Percentiles rank a stretch among this genome's conserved stretches.
phyloP scores from a whole-genome alignment of 1,140 invertebrate species.

The Apis florea region DNA sequence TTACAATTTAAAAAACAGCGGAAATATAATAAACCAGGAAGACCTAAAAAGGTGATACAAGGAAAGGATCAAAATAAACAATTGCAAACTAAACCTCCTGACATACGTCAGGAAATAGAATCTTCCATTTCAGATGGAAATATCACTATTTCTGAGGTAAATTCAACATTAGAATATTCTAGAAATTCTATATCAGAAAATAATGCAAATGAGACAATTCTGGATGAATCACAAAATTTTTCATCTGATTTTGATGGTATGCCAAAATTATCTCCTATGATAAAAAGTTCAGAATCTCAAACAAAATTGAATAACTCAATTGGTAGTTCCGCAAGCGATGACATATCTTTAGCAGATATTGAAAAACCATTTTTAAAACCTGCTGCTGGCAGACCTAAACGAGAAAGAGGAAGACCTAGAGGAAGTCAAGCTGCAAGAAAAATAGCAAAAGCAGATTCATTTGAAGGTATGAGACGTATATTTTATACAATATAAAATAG shows the following conservation, averaged over 20 bases:
- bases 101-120: conserved; percentile 49
- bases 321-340: conserved; percentile 66
- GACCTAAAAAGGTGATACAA: conserved; percentile 70
- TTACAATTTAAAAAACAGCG: conserved; percentile 72
- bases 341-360: conserved; percentile 62
- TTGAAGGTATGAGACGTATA: conserved; percentile 67
- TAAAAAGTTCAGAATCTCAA: conserved; percentile 70
- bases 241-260: conserved; percentile 76
- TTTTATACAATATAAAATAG: no score
- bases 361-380: conserved; percentile 78
- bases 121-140: conserved; percentile 49
- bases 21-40: conserved; percentile 75
- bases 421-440: conserved; percentile 67
- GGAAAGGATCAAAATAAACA: conserved; percentile 63
- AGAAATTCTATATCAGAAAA: conserved; percentile 48
- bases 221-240: conserved; percentile 65
- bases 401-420: conserved; percentile 70
- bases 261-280: conserved; percentile 78
- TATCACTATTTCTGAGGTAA: conserved; percentile 59
- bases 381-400: conserved; percentile 64
- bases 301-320: conserved; percentile 67
- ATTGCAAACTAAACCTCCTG: conserved; percentile 36
- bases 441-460: conserved; percentile 69
- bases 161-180: conserved; percentile 61
- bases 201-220: conserved; percentile 51